Base-by-base conservation (phyloP, 2,113 vertebrate species). In the Regulus satrapa region DNA sequence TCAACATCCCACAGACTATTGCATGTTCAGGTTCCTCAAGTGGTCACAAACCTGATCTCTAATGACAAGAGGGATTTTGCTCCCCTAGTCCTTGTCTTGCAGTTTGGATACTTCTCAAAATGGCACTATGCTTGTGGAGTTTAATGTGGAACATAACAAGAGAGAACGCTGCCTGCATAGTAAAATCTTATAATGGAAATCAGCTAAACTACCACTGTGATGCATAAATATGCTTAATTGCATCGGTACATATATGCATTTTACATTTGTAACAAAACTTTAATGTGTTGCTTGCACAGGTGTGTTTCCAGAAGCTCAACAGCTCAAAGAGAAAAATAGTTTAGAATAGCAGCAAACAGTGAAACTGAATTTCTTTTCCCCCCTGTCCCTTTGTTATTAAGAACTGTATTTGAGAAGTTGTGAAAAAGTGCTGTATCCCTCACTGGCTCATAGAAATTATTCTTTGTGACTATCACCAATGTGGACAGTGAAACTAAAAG, bases 61-160 rank as follows among this genome's bases (percentile, higher is more conserved):
- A 29, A 59, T 15, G 16, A n/a, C 0, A 0, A 45, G 18, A 52
- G 4, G 4, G 10, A 74, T 61, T 82, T 67, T 81, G 1, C 24
- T 74, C 24, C 16, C n/a, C 38, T 31, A 12, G 16, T 25, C 17
- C 46, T 24, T 6, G 9, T 46, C n/a, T n/a, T 69, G 40, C 40
- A 46, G 1, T 62, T n/a, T 40, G 73, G 21, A 25, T 38, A 20
- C 15, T 45, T 25, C 6, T 76, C 8, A 12, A 56, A 6, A 46
- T 66, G 52, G 20, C 10, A 4, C 7, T 45, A 1, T 31, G 7
- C 15, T 26, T 61, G 10, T 38, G 18, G n/a, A 76, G 12, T 49
- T 84, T 34, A 55, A 68, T 2, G 1, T 41, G 40, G 49, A 61
- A 31, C 4, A 8, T 29, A 61, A 56, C 43, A 66, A 55, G n/a